Evolutionary conservation across 2,888 invertebrate species (phyloP).

Genomic region (Ophion ellenae): DNA sequence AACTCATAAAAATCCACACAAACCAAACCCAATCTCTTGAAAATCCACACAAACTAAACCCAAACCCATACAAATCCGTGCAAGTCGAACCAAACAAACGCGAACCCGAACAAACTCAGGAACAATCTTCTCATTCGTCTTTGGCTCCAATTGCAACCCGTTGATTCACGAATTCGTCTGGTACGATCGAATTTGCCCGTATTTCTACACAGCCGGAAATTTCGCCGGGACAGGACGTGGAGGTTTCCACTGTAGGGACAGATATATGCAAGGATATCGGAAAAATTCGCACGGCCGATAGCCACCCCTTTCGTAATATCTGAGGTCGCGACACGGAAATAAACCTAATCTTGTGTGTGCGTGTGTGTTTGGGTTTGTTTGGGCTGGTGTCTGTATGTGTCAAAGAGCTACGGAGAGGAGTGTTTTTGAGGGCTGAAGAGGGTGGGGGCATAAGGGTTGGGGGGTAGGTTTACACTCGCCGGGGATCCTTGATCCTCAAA

Average conservation of each 20-base stretch:
- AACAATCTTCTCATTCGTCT: too few relatives aligned
- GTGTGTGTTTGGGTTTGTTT: not conserved
- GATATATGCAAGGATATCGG: constrained; percentile 14
- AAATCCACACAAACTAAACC: too few relatives aligned
- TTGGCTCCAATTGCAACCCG: too few relatives aligned
- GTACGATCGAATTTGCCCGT: not conserved
- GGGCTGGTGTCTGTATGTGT: not conserved
- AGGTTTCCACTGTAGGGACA: not conserved
- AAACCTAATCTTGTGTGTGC: constrained; percentile 40
- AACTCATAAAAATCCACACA: too few relatives aligned
- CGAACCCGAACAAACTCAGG: too few relatives aligned
- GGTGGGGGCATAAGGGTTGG: constrained; percentile 9
- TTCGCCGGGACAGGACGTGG: not conserved
- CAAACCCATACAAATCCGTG: too few relatives aligned
- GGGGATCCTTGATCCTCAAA: constrained; percentile 46
- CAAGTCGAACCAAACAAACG: too few relatives aligned
- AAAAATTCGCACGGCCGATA: constrained; percentile 37
- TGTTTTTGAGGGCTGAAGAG: constrained; percentile 29
- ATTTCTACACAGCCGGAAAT: not conserved
- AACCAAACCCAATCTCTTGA: too few relatives aligned
- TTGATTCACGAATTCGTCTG: not conserved
- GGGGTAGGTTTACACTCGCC: constrained; percentile 47
- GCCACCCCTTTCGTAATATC: constrained; percentile 42
- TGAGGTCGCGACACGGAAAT: constrained; percentile 55
- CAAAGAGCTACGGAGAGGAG: constrained; percentile 1